Evolutionary conservation across 2,113 vertebrate species (phyloP).

Genomic region (Hoplias malabaricus): DNA sequence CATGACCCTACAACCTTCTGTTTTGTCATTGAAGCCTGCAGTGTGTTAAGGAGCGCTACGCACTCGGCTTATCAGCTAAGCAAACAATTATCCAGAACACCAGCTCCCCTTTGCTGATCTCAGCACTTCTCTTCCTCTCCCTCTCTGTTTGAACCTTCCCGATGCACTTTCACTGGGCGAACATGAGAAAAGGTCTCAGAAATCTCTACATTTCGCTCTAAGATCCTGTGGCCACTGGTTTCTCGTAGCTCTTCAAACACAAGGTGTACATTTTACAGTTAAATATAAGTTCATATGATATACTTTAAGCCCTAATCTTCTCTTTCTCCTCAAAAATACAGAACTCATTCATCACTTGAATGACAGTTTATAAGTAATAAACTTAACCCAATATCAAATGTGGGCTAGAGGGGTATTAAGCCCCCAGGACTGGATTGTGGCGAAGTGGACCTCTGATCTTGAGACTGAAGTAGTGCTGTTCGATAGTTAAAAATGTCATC

Average conservation of each 20-base stretch:
- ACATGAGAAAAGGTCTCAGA: conserved; percentile 8
- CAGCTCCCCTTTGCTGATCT: not conserved
- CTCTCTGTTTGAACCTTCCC: not conserved
- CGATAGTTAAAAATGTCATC: too few species aligned
- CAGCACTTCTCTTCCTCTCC: not conserved
- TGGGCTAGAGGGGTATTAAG: too few species aligned
- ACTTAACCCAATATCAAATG: too few species aligned
- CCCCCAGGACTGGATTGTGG: too few species aligned
- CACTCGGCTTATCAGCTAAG: not conserved
- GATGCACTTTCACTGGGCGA: conserved; percentile 19
- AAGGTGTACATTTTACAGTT: not conserved
- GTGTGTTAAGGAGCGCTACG: not conserved
- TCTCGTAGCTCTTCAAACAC: not conserved
- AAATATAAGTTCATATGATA: not conserved
- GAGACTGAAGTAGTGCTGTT: too few species aligned
- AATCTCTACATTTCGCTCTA: conserved; percentile 8
- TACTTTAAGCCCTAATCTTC: too few species aligned
- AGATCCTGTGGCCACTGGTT: not conserved
- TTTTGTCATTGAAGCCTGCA: not conserved
- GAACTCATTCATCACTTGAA: too few species aligned
- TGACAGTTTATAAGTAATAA: too few species aligned
- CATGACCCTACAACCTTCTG: not conserved
- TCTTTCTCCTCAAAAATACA: too few species aligned
- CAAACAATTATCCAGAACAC: conserved; percentile 8
- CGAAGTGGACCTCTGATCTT: too few species aligned